Evolutionary conservation across 1,140 invertebrate species (phyloP).

Genomic region (Hyles euphorbiae): DNA sequence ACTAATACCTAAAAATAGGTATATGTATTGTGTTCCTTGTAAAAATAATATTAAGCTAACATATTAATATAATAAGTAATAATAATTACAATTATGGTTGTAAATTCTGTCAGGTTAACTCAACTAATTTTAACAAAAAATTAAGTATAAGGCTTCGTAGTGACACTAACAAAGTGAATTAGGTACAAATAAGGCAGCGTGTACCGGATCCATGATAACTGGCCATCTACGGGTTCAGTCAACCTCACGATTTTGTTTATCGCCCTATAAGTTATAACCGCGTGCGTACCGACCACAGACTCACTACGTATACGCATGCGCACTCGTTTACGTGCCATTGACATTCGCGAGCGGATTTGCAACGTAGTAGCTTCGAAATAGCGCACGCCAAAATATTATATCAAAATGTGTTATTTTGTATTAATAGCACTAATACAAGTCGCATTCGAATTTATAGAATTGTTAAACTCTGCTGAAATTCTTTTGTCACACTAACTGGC

Average conservation of each 20-base stretch:
- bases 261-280: constrained; percentile 3
- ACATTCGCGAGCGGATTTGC: constrained; percentile 41
- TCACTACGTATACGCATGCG: constrained; percentile 21
- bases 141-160: too few relatives aligned
- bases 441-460: too few relatives aligned
- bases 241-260: constrained; percentile 44
- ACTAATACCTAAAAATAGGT: too few relatives aligned
- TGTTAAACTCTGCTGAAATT: too few relatives aligned
- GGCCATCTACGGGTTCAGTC: constrained; percentile 28
- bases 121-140: too few relatives aligned
- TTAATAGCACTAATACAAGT: too few relatives aligned
- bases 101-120: too few relatives aligned
- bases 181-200: constrained; percentile 21
- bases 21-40: too few relatives aligned
- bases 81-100: too few relatives aligned
- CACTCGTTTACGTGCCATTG: constrained; percentile 56
- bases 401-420: not conserved
- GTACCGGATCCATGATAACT: constrained; percentile 22
- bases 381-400: constrained; percentile 18
- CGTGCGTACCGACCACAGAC: constrained; percentile 16
- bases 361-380: constrained; percentile 42
- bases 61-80: too few relatives aligned
- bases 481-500: too few relatives aligned
- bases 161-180: not conserved
- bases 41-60: too few relatives aligned